Percentiles rank a stretch among this genome's conserved stretches.
Conservation (phyloP, 2,888 invertebrate species). For the Philonicus albiceps region DNA sequence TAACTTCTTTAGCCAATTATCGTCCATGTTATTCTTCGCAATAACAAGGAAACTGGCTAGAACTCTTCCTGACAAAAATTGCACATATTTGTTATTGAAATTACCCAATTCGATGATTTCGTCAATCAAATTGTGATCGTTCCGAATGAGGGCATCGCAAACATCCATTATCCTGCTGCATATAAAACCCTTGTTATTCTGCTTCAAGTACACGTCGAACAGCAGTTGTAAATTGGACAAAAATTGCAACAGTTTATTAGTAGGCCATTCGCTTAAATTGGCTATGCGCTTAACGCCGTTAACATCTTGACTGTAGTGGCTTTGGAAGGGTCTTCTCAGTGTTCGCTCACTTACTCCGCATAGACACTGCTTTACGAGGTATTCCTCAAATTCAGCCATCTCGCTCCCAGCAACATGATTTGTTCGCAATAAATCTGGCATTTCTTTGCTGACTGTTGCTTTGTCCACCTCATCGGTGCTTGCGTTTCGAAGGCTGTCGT, state of each 20-base stretch:
- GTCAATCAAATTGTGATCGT: conserved; percentile 84
- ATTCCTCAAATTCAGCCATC: conserved; percentile 62
- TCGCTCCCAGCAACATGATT: conserved; percentile 52
- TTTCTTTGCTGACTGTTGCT: conserved; percentile 33
- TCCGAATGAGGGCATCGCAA: conserved; percentile 80
- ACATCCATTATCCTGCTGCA: conserved; percentile 82
- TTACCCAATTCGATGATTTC: conserved; percentile 83
- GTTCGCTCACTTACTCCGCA: conserved; percentile 78
- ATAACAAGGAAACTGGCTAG: conserved; percentile 84
- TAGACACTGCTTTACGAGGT: conserved; percentile 77
- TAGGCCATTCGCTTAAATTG: conserved; percentile 70
- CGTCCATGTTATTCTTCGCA: conserved; percentile 81
- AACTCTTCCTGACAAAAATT: conserved; percentile 80
- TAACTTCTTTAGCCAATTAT: conserved; percentile 80
- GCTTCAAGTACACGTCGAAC: conserved; percentile 85
- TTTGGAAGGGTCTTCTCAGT: conserved; percentile 76
- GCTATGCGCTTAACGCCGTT: conserved; percentile 66
- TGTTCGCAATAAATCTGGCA: conserved; percentile 46
- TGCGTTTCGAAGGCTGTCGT: conserved; percentile 29
- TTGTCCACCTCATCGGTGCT: conserved; percentile 48
- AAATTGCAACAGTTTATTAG: conserved; percentile 76
- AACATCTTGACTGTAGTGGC: conserved; percentile 65
- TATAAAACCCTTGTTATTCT: conserved; percentile 81
- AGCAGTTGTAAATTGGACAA: conserved; percentile 83
- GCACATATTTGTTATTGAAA: conserved; percentile 80